These are phyloP conservation scores for Volucella zonaria DNA, from an alignment of 2,888 invertebrate species.

Conservation along the genomic window DNA sequence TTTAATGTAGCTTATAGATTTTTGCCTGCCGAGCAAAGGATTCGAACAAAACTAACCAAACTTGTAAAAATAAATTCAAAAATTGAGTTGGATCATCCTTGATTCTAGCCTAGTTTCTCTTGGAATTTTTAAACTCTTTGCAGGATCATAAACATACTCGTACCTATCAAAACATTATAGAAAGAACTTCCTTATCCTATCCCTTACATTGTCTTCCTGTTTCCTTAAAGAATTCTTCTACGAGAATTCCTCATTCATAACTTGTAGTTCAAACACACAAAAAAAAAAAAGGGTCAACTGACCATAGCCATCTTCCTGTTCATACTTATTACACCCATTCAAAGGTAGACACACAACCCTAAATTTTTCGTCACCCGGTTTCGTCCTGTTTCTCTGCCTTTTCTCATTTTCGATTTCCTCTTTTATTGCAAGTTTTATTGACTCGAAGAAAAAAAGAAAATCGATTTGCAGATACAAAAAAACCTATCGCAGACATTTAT, in stretches of 20 bases:
- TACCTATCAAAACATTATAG: no score
- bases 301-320: background rate
- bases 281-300: background rate
- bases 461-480: slow-evolving; percentile 6
- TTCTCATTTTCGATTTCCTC: background rate
- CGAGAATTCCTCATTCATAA: slow-evolving; percentile 6
- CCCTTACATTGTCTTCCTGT: background rate
- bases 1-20: no score
- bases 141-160: no score
- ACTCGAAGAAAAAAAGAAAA: slow-evolving; percentile 5
- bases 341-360: background rate
- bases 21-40: no score
- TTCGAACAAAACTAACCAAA: no score
- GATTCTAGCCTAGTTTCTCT: no score
- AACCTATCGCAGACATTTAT: slow-evolving; percentile 45
- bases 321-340: background rate
- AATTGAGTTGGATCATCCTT: no score
- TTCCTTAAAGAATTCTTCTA: background rate
- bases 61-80: no score
- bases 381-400: background rate
- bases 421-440: slow-evolving; percentile 42
- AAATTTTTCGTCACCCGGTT: background rate
- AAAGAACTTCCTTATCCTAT: no score
- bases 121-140: no score
- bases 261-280: background rate